phyloP scores from a whole-genome alignment of 2,113 vertebrate genomes.

The Grammomys dolichurus region DNA sequence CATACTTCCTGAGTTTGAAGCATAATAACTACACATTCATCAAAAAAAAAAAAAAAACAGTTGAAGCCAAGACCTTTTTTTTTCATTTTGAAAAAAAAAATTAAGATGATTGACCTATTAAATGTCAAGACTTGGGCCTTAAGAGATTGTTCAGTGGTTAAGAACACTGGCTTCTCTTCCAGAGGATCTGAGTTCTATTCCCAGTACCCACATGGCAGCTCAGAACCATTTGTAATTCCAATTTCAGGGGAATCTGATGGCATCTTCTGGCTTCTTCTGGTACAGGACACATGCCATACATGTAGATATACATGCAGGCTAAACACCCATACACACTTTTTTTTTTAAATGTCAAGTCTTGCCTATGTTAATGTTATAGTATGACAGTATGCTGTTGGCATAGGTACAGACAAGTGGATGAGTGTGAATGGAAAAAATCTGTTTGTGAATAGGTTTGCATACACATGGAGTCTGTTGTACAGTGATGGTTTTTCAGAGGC shows the following conservation, averaged over 20 bases:
- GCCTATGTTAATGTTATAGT: not conserved
- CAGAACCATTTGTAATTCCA: not conserved
- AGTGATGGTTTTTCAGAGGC: not conserved
- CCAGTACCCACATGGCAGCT: not conserved
- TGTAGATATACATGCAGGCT: no score
- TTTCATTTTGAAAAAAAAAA: not conserved
- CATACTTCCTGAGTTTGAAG: not conserved
- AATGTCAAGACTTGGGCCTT: not conserved
- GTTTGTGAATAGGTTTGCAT: not conserved
- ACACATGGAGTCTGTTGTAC: not conserved
- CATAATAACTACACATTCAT: not conserved
- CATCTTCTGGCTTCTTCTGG: not conserved
- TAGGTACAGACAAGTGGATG: not conserved
- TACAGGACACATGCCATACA: not conserved
- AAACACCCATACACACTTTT: no score
- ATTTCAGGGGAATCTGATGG: not conserved
- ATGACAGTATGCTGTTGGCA: not conserved
- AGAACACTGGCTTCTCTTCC: not conserved
- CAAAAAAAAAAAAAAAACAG: not conserved
- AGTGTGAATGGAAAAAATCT: no score
- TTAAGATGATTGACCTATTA: not conserved
- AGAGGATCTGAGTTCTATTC: not conserved
- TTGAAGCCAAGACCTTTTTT: conserved; percentile 7
- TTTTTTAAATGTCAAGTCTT: not conserved
- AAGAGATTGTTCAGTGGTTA: not conserved